A percentile compares a stretch with the other conserved stretches of the same genome.
Evolutionary conservation across 2,113 vertebrate genomes (phyloP).

Genomic region (Trinectes maculatus): DNA sequence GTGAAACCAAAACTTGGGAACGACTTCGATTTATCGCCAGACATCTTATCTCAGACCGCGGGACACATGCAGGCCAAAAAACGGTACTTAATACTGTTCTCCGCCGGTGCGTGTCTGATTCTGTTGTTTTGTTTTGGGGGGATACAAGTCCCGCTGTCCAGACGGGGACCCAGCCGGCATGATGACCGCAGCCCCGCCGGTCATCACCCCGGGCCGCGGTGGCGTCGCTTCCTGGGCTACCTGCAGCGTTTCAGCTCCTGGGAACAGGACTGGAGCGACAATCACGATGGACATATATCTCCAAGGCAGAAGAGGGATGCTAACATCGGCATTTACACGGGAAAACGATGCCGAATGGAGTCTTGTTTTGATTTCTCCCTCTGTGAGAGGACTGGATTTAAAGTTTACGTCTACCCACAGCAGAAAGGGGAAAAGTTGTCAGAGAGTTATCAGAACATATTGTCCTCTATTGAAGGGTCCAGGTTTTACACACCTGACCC

Average conservation of each 20-base stretch:
- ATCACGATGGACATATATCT: slow-evolving; percentile 81
- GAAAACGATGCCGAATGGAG: slow-evolving; percentile 94
- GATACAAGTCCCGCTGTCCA: slow-evolving; percentile 85
- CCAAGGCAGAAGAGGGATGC: slow-evolving; percentile 89
- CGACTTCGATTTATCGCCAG: slow-evolving; percentile 83
- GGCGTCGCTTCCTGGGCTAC: slow-evolving; percentile 85
- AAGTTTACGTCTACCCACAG: slow-evolving; percentile 95
- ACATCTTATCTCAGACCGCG: slow-evolving; percentile 80
- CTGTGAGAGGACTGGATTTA: slow-evolving; percentile 92
- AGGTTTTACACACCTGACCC: slow-evolving; percentile 95
- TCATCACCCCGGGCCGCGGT: slow-evolving; percentile 81
- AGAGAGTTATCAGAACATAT: slow-evolving; percentile 97
- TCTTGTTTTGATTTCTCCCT: slow-evolving; percentile 95
- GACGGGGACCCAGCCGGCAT: slow-evolving; percentile 78
- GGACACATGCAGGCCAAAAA: slow-evolving; percentile 99
- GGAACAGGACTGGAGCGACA: slow-evolving; percentile 82
- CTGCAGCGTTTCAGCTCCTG: slow-evolving; percentile 84
- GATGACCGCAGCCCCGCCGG: slow-evolving; percentile 82
- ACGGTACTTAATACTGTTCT: slow-evolving; percentile 94
- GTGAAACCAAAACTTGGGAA: slow-evolving; percentile 85
- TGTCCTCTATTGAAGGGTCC: slow-evolving; percentile 93
- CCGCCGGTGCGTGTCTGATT: slow-evolving; percentile 86
- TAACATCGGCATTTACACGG: slow-evolving; percentile 85
- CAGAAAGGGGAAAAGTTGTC: slow-evolving; percentile 98
- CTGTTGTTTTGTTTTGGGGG: slow-evolving; percentile 90